These are phyloP conservation scores for Spongia lamella DNA, from an alignment of 37 sponge, comb jelly and placozoan genomes.

Conservation along the genomic window DNA sequence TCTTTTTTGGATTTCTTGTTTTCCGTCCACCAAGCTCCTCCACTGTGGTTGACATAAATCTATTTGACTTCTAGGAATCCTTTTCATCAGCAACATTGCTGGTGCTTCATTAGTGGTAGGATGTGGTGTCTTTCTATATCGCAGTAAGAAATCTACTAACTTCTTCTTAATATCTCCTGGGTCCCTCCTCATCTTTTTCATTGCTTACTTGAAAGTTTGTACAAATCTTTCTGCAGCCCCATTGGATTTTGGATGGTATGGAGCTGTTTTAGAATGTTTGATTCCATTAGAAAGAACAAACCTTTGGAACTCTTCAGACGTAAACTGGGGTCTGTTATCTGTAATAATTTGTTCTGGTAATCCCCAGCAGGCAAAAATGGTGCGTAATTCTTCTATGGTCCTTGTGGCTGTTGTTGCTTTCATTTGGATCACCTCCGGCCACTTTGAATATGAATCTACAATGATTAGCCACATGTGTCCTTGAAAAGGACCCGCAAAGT, in stretches of 20 bases:
- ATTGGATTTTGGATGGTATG: constrained; percentile 7
- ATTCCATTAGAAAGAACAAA: background rate
- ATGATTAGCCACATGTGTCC: constrained; percentile 1
- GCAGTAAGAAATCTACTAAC: too few species aligned
- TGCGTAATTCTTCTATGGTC: constrained; percentile 1
- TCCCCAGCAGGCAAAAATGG: constrained; percentile 4
- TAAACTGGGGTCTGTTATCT: too few species aligned
- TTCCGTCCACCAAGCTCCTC: too few species aligned
- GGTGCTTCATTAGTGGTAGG: too few species aligned
- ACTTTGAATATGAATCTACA: constrained; percentile 29
- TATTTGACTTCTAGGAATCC: too few species aligned
- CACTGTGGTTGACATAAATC: too few species aligned
- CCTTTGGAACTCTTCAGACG: background rate
- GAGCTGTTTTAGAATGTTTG: constrained; percentile 4
- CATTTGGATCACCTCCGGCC: constrained; percentile 7
- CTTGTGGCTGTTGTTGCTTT: background rate
- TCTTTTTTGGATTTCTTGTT: too few species aligned
- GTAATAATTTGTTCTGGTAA: background rate
- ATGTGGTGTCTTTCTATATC: too few species aligned
- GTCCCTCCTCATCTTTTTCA: too few species aligned
- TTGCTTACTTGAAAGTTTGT: too few species aligned
- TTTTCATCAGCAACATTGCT: too few species aligned
- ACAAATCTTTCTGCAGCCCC: constrained; percentile 21
- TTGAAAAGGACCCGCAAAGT: constrained; percentile 3
- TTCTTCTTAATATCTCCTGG: too few species aligned